Conservation (phyloP, 2,797 vertebrate species). For the Pogonophryne albipinna region DNA sequence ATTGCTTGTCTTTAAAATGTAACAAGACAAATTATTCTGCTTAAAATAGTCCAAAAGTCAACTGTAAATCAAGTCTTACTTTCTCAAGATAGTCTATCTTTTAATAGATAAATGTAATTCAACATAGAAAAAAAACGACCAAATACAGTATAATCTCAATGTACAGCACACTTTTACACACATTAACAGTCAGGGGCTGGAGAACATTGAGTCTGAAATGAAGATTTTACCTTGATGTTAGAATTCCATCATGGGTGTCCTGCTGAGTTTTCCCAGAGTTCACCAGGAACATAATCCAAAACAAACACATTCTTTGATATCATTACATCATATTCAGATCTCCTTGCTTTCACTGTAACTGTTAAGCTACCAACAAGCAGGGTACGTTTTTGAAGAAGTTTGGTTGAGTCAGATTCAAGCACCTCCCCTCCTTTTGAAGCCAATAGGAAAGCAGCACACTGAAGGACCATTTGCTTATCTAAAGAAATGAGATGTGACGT, state of each 20-base stretch:
- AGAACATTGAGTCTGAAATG: conserved; percentile 7
- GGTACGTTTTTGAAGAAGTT: conserved; percentile 83
- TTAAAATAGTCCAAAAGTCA: conserved; percentile 8
- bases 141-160: background rate
- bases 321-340: conserved; percentile 11
- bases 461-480: conserved; percentile 70
- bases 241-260: conserved; percentile 28
- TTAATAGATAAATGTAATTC: too few relatives aligned
- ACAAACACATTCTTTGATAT: conserved; percentile 8
- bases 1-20: background rate
- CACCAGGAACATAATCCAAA: conserved; percentile 38
- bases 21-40: background rate
- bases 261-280: conserved; percentile 20
- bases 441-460: conserved; percentile 66
- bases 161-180: background rate
- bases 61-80: background rate
- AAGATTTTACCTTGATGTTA: conserved; percentile 67
- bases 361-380: conserved; percentile 27
- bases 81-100: too few relatives aligned
- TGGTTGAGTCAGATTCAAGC: conserved; percentile 83
- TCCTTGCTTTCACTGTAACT: conserved; percentile 19
- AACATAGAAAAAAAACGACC: too few relatives aligned
- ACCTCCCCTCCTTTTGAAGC: conserved; percentile 81
- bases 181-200: background rate
- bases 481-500: conserved; percentile 75